These are phyloP conservation scores for Cyrtonyx montezumae DNA, from an alignment of 2,113 vertebrate species.

Conservation along the genomic window DNA sequence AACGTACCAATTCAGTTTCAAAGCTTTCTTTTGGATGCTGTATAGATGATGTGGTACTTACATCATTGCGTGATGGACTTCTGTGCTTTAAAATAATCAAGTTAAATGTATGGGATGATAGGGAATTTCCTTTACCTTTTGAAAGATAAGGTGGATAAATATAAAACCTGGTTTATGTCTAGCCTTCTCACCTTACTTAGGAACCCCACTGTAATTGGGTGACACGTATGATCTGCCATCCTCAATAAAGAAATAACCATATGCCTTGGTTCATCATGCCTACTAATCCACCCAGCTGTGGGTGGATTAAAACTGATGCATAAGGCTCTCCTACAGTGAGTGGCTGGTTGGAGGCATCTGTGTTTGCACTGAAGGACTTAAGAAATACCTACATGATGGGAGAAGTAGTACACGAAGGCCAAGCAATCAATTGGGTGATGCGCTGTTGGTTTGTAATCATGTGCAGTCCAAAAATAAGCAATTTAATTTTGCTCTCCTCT, in stretches of 20 bases:
- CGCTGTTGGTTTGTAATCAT: background rate
- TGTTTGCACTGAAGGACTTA: background rate
- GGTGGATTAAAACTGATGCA: background rate
- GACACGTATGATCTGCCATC: background rate
- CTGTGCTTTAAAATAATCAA: accelerated
- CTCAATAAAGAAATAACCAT: background rate
- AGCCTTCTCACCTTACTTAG: background rate
- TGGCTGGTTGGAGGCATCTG: no score
- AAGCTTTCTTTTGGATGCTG: background rate
- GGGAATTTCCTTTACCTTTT: background rate
- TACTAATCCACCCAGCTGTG: background rate
- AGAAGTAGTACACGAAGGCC: background rate
- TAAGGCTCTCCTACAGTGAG: background rate
- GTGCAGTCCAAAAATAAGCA: accelerated
- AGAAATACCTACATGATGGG: background rate
- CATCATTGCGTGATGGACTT: background rate
- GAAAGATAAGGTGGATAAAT: background rate
- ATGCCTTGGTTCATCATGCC: accelerated
- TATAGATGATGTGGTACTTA: background rate
- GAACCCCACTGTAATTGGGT: background rate
- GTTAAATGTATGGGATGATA: background rate
- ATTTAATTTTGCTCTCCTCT: background rate
- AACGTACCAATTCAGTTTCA: background rate
- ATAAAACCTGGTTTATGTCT: background rate
- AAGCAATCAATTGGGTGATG: background rate